Evolutionary conservation across 2,888 invertebrate genomes (phyloP), one percentile per base, ranked within the genome.

Genomic region (Xestia xanthographa): DNA sequence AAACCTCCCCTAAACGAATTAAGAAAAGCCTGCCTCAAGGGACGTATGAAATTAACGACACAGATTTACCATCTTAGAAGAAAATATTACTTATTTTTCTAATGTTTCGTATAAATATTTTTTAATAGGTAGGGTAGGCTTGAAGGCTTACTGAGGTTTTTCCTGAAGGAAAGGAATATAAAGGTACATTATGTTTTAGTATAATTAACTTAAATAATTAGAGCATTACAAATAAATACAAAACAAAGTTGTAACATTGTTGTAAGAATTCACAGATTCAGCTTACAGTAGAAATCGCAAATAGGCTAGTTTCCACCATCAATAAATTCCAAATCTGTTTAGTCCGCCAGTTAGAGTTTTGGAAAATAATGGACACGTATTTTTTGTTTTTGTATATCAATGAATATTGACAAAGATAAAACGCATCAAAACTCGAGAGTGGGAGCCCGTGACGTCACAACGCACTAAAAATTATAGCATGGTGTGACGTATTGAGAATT

Each of bases 1-100:
- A 90, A 91, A 90, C 82, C 90, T 87, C 90, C 90, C 91, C 89
- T 89, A 89, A 92, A 88, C 88, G 91, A 93, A 93, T 93, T 93
- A 92, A 89, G 90, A 90, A 90, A 90, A 91, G 86, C 91, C 82
- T 84, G 90, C 92, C 92, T 85, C 82, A 72, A 89, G 93, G 92
- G 92, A 90, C 87, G 86, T 90, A 89, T 90, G 88, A 91, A 93
- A 93, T 93, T 92, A 92, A 91, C 90, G 90, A 87, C 87, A 88
- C 86, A 91, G 91, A 93, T 93, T 93, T 89, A 84, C 84, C 79
- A 86, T 89, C 87, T 88, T 88, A 82, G 83, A 87, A 84, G 85
- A 84, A 90, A 90, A 87, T 85, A 87, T 82, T 87, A 85, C 83
- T 84, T 75, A 67, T 78, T 79, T 82, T 78, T 72, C 12, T 62